Conservation (phyloP, 1,140 invertebrate genomes). For the Ectropis grisescens region DNA sequence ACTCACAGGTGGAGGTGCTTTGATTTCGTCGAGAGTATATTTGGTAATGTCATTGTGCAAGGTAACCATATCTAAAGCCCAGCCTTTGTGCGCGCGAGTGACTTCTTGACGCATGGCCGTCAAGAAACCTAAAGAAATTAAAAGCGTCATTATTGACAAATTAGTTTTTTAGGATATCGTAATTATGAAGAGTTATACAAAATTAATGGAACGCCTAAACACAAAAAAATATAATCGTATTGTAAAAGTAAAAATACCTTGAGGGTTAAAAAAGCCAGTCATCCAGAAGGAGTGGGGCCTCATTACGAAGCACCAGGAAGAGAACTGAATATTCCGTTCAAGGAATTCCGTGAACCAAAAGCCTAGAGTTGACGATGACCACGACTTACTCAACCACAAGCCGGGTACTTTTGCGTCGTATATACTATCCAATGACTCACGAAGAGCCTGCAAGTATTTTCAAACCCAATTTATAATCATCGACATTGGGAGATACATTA, state of each 20-base stretch:
- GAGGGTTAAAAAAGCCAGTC: conserved; percentile 98
- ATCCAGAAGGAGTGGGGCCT: conserved; percentile 95
- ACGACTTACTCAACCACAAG: conserved; percentile 93
- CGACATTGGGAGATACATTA: no score
- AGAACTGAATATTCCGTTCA: conserved; percentile 90
- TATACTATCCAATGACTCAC: conserved; percentile 93
- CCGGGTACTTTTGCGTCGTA: conserved; percentile 95
- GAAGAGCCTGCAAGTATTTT: conserved; percentile 81
- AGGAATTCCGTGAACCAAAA: conserved; percentile 98
- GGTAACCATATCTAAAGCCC: conserved; percentile 96
- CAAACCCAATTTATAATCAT: no score
- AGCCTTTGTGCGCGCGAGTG: conserved; percentile 95
- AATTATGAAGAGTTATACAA: no score
- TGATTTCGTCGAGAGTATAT: conserved; percentile 90
- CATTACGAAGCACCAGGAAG: conserved; percentile 85
- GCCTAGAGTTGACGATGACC: conserved; percentile 96
- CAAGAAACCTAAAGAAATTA: conserved; percentile 94
- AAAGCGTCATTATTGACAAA: no score
- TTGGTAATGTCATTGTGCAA: conserved; percentile 94
- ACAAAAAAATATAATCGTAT: no score
- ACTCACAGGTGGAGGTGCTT: conserved; percentile 87
- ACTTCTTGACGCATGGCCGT: conserved; percentile 99
- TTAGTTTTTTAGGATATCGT: no score
- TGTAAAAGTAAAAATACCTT: no score
- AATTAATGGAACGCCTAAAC: no score